A percentile compares a stretch with the other conserved stretches of the same genome.
phyloP scores from a whole-genome alignment of 1,140 invertebrate genomes.

The Pogonognathellus flavescens region DNA sequence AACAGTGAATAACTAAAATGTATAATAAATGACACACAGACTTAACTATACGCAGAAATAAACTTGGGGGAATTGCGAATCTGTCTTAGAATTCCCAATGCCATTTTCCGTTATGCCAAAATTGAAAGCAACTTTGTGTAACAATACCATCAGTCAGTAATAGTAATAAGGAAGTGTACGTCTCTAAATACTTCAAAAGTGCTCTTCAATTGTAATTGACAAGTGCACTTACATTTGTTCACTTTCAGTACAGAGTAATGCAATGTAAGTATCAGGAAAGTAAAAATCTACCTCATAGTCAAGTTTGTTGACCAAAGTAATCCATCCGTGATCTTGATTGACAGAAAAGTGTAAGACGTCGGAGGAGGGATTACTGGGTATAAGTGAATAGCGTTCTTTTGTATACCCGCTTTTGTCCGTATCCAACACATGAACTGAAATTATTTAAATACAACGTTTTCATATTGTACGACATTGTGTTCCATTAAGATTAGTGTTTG shows the following conservation, averaged over 20 bases:
- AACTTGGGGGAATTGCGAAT: background rate
- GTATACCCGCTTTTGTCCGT: slow-evolving; percentile 65
- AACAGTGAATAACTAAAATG: background rate
- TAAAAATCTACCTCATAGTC: slow-evolving; percentile 64
- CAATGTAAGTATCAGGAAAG: background rate
- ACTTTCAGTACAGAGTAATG: background rate
- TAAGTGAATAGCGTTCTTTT: slow-evolving; percentile 64
- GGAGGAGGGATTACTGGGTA: slow-evolving; percentile 32
- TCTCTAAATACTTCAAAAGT: background rate
- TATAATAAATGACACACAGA: background rate
- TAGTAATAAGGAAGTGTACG: background rate
- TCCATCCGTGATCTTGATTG: slow-evolving; percentile 67
- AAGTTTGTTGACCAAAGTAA: slow-evolving; percentile 65
- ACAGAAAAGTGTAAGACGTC: slow-evolving; percentile 64
- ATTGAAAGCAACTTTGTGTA: background rate
- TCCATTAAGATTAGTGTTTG: slow-evolving; percentile 4
- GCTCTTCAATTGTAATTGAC: background rate
- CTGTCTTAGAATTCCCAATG: background rate
- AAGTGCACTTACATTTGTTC: background rate
- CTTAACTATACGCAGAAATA: slow-evolving; percentile 19
- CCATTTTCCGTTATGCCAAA: background rate
- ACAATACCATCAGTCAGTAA: background rate
- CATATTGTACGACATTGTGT: background rate
- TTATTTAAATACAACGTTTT: slow-evolving; percentile 43
- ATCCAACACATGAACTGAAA: slow-evolving; percentile 65